Evolutionary conservation across 2,113 vertebrate species (phyloP), one percentile per base, ranked within the genome.

Genomic region (Heloderma charlesbogerti): DNA sequence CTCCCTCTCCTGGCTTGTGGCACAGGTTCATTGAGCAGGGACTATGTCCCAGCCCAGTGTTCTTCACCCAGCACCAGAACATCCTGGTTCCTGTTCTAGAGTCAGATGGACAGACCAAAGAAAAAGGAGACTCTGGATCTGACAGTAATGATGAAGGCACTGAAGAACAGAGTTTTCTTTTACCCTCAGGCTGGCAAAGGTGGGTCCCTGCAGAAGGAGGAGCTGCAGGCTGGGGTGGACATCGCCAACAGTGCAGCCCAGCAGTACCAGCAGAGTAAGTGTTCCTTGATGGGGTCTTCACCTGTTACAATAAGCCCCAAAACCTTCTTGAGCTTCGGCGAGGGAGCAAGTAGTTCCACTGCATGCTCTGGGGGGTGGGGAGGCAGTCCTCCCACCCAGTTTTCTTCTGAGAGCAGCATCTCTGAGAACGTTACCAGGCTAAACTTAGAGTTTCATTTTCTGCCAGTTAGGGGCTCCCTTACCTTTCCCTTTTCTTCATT

Each of bases 211-310:
- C 98, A 97, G 45, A 99, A 98, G 94, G 99, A 99, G 13, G 99
- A 99, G 95, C 89, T 99, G 45, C 99, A 99, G 96, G 80, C 91
- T 1, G 98, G 99, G 2, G 98, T 99, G 86, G 97, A 98, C 1
- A 94, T 96, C 31, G 98, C 98, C 72, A 99, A 99, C 91, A 79
- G 66, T 2, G 93, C 97, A 2, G 98, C 99, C 12, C 98, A 97
- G 27, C 96, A 97, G 48, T 99, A 98, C 94, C 95, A 97, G 89
- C 98, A 97, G 96, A 98, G 99, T 99, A 97, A 93, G 98, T 71
- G 0, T 10, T 7, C 6, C 60, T 63, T 10, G 6, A 7, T 10
- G 81, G 20, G n/a, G 2, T 40, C n/a, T 84, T 37, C 40, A 20
- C 60, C 57, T 2, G 40, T 13, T 1, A 37, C 40, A 34, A 48